Evolutionary conservation across 30 jellyfish, hydroid and myxozoan species (phyloP), one percentile per base, ranked within the genome.

Genomic region (Pseudorhiza aurosa): DNA sequence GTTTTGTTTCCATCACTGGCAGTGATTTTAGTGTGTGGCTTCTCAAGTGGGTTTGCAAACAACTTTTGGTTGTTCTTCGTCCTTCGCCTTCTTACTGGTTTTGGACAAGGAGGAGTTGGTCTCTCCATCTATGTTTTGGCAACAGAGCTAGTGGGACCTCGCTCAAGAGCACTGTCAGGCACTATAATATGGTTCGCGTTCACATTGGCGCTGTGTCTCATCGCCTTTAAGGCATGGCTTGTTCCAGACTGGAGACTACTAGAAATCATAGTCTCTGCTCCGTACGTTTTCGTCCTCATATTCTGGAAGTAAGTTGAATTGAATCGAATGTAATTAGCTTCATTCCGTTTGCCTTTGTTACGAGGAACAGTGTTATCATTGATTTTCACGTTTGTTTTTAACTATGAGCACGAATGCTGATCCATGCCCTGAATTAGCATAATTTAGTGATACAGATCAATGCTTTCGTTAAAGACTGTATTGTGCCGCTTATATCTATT

Each of bases 41-140:
- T 93, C 47, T 82, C 55, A 32, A 79, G 94, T 60, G 96, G 87
- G 3, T 93, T 84, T 60, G 90, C 65, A 4, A 77, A 72, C 19
- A 49, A 57, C 36, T 81, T 79, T 70, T 93, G 99, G 99, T 63
- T 87, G 57, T 93, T 93, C 46, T 68, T 93, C 58, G 77, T 46
- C 37, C 37, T 82, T 29, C 90, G 99, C 14, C 49, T 88, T 35
- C 10, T 79, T 21, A 86, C 81, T 80, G 99, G 99, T 30, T 73
- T 93, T 35, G 94, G 74, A 57, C 96, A 93, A 75, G 99, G 99
- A 19, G 99, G 99, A 7, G 87, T 93, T 53, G 96, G 94, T 18
- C 63, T 93, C 70, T 80, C 97, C 32, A 42, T 93, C 53, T 93
- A 81, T 58, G 97, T 93, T 40, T 22, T 93, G 90, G 97, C 97